Conservation (phyloP, 1,140 invertebrate genomes). For the Drosophila pseudoananassae region DNA sequence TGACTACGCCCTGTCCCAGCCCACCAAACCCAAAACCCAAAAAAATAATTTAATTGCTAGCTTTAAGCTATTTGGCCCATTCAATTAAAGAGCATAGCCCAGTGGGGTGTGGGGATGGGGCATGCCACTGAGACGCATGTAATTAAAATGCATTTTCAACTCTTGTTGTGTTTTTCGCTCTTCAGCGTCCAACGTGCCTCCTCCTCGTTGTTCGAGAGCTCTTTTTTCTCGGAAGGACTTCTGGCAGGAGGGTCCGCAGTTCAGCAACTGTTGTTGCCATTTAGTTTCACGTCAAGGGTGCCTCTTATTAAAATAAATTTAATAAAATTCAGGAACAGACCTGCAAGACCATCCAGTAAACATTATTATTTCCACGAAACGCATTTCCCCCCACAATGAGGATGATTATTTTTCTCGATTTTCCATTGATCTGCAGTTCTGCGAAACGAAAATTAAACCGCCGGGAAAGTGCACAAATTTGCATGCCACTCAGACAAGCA, state of each 20-base stretch:
- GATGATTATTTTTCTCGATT: background rate
- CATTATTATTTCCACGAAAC: slow-evolving; percentile 7
- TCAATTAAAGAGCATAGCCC: slow-evolving; percentile 49
- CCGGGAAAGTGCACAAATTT: slow-evolving; percentile 17
- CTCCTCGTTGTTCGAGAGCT: slow-evolving; percentile 38
- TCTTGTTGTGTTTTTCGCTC: slow-evolving; percentile 58
- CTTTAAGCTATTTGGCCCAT: slow-evolving; percentile 52
- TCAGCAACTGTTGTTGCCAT: slow-evolving; percentile 67
- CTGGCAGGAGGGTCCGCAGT: slow-evolving; percentile 14
- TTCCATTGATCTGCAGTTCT: background rate
- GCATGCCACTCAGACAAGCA: slow-evolving; percentile 16
- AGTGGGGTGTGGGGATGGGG: too few species aligned
- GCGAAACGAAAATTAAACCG: slow-evolving; percentile 1
- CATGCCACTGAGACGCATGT: slow-evolving; percentile 57
- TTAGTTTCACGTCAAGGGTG: slow-evolving; percentile 57
- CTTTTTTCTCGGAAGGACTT: background rate
- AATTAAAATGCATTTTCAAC: slow-evolving; percentile 77
- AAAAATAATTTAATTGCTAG: slow-evolving; percentile 58
- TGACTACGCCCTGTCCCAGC: slow-evolving; percentile 7
- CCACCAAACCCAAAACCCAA: background rate
- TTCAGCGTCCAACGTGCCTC: slow-evolving; percentile 9
- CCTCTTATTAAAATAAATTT: slow-evolving; percentile 47
- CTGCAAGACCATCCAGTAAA: too few species aligned
- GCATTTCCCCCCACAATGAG: background rate
- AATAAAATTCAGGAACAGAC: slow-evolving; percentile 4